These are phyloP conservation scores for Melierax canorus DNA, from an alignment of 2,113 vertebrate genomes.

Conservation along the genomic window DNA sequence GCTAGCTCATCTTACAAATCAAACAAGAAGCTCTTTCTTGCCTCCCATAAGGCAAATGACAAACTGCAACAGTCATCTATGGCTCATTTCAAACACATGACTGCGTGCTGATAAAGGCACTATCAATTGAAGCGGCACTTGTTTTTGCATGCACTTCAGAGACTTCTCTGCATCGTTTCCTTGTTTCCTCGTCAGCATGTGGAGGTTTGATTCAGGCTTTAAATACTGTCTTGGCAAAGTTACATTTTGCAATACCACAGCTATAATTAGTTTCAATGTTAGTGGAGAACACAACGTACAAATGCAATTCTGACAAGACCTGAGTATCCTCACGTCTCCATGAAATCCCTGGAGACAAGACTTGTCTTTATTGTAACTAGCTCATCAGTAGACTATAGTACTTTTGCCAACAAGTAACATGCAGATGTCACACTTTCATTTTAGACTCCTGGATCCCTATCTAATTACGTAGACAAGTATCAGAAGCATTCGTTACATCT, in stretches of 20 bases:
- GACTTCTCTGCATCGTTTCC: background rate
- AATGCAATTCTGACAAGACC: background rate
- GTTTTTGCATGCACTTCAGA: background rate
- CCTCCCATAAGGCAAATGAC: background rate
- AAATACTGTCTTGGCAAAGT: background rate
- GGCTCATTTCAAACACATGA: background rate
- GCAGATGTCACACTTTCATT: background rate
- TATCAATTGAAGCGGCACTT: background rate
- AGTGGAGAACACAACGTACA: background rate
- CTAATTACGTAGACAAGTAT: background rate
- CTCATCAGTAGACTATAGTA: background rate
- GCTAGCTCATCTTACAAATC: constrained; percentile 1
- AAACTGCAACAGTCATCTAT: background rate
- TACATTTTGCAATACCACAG: background rate
- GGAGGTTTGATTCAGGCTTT: background rate
- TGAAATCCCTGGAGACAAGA: background rate
- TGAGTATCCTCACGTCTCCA: background rate
- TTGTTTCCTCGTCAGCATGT: constrained; percentile 29
- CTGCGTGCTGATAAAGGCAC: background rate
- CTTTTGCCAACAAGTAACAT: background rate
- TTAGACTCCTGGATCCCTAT: background rate
- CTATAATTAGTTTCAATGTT: background rate
- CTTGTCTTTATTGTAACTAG: background rate
- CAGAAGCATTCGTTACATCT: background rate
- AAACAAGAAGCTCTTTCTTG: constrained; percentile 41